Conservation (phyloP, 1,140 invertebrate species). For the Drosophila kepulauana region DNA sequence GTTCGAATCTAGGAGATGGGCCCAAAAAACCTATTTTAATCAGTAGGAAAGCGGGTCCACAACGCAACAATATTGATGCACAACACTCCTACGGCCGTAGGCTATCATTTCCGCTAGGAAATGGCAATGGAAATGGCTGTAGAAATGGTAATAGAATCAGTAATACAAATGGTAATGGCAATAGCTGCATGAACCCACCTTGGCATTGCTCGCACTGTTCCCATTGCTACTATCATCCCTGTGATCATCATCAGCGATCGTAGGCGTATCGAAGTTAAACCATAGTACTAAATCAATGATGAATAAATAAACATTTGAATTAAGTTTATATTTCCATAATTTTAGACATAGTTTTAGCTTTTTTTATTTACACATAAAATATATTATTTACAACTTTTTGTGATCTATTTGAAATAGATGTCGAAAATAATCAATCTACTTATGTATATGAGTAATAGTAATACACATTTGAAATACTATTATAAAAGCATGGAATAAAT, state of each 20-base stretch:
- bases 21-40: not conserved
- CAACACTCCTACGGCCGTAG: not conserved
- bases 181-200: conserved; percentile 27
- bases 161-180: conserved; percentile 16
- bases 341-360: too few relatives aligned
- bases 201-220: conserved; percentile 58
- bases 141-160: not conserved
- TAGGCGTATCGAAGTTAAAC: not conserved
- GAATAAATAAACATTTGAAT: too few relatives aligned
- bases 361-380: not conserved
- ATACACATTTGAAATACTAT: not conserved
- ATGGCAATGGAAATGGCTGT: not conserved
- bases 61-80: not conserved
- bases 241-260: not conserved
- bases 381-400: not conserved
- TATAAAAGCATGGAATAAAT: not conserved
- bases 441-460: too few relatives aligned
- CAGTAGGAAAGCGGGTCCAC: not conserved
- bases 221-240: conserved; percentile 53
- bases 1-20: not conserved
- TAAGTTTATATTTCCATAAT: too few relatives aligned
- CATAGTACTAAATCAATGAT: too few relatives aligned
- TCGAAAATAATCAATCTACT: too few relatives aligned
- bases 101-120: not conserved
- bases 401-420: too few relatives aligned